A percentile compares a stretch with the other conserved stretches of the same genome.
These are phyloP conservation scores for Platypus cylindrus DNA, from an alignment of 2,888 invertebrate genomes.

Conservation along the genomic window DNA sequence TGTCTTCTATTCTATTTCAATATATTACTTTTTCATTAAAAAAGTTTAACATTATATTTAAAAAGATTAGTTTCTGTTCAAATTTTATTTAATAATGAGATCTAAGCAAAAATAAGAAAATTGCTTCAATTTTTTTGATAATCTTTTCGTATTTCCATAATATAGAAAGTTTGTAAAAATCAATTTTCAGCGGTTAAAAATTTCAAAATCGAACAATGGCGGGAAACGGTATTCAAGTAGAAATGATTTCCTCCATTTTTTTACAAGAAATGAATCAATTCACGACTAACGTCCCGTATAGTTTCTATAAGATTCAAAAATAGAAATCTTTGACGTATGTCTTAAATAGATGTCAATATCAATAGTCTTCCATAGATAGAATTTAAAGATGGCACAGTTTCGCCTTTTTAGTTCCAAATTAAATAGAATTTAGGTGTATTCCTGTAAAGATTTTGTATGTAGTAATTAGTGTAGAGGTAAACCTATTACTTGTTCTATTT, in stretches of 20 bases:
- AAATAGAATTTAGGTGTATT: conserved; percentile 3
- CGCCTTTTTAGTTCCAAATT: conserved; percentile 7
- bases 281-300: conserved; percentile 1
- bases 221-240: conserved; percentile 6
- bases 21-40: no score
- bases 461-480: conserved; percentile 6
- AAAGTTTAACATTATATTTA: no score
- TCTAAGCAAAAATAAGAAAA: no score
- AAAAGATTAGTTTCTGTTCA: no score
- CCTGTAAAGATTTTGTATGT: conserved; percentile 4
- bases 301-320: not conserved
- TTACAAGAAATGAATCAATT: not conserved
- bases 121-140: no score
- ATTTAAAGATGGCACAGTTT: conserved; percentile 9
- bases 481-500: not conserved
- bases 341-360: conserved; percentile 5
- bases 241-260: conserved; percentile 9
- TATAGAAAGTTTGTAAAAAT: no score
- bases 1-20: no score
- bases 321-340: not conserved
- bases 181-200: conserved; percentile 4
- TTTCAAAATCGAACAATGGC: conserved; percentile 6
- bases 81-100: no score
- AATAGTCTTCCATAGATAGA: conserved; percentile 3
- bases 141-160: no score